Base-by-base conservation (phyloP, 2,113 vertebrate species). In the Tauraco erythrolophus region DNA sequence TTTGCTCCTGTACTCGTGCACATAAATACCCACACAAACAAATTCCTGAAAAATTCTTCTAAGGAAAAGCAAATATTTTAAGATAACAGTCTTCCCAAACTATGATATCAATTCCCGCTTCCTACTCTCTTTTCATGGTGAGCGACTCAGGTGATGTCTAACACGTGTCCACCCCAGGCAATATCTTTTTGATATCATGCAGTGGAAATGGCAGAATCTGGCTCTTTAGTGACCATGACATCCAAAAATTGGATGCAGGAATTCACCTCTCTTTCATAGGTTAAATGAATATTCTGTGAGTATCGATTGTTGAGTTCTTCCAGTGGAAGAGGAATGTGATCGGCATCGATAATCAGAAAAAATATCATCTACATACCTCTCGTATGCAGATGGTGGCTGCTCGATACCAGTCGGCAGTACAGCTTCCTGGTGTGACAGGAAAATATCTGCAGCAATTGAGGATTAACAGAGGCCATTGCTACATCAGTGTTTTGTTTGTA, bases 241-340 rank as follows among this genome's bases (percentile, higher is more conserved):
- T 92, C 91, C 89, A 93, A 94, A 94, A 91, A 94, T 84, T 69
- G 93, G 90, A 95, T 93, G 96, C 88, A 96, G 79, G 64, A 92
- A 66, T 97, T 97, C 95, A 94, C 89, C 95, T 96, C 83, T 92
- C 82, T 86, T 95, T 72, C 74, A 65, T 7, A 95, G 92, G 77
- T 95, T 95, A 97, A 97, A 96, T 91, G 94, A 97, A 86, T 94
- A 92, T 97, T 96, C 95, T 94, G 94, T n/a, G 37, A 91, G 72
- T 97, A 97, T 65, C 15, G 92, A 95, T 95, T 48, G 65, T 93
- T 97, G 69, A n/a, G 79, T 85, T 97, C 89, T 87, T 97, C 93
- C 87, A 70, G 50, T 56, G 82, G 88, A 96, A 94, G 94, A 97
- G 33, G 91, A 95, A 91, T 96, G 96, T 94, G 94, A 96, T 97